These are phyloP conservation scores for Morpho achilles DNA, from an alignment of 2,888 invertebrate species.

Conservation along the genomic window DNA sequence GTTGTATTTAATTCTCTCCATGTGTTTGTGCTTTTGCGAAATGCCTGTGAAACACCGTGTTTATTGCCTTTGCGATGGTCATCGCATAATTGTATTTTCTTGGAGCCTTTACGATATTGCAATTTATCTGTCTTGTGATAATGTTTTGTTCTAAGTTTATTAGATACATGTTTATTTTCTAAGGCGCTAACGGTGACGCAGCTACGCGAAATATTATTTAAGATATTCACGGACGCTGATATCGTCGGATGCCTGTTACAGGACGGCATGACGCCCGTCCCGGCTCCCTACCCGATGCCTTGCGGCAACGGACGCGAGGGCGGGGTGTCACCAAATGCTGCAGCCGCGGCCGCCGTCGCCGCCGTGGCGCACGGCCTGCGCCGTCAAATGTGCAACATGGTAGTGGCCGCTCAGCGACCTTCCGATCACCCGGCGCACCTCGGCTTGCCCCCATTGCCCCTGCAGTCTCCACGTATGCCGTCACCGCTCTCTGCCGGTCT, in stretches of 20 bases:
- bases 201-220: constrained; percentile 8
- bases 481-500: constrained; percentile 79
- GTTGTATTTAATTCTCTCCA: constrained; percentile 17
- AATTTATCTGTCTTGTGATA: neutral
- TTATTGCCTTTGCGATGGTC: constrained; percentile 33
- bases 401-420: constrained; percentile 77
- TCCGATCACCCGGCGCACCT: constrained; percentile 72
- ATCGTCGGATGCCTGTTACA: constrained; percentile 61
- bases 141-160: neutral
- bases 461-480: constrained; percentile 68
- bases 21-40: constrained; percentile 50
- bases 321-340: constrained; percentile 80
- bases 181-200: no score
- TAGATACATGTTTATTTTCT: no score
- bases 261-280: constrained; percentile 78
- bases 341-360: constrained; percentile 90
- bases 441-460: constrained; percentile 59
- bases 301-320: constrained; percentile 79
- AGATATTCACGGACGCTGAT: constrained; percentile 13
- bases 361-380: constrained; percentile 91
- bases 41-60: constrained; percentile 42
- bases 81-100: constrained; percentile 5
- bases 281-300: constrained; percentile 76
- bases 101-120: neutral
- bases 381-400: constrained; percentile 92